Evolutionary conservation across 2,888 invertebrate species (phyloP), one percentile per base, ranked within the genome.

Genomic region (Rhamphomyia laevipes): DNA sequence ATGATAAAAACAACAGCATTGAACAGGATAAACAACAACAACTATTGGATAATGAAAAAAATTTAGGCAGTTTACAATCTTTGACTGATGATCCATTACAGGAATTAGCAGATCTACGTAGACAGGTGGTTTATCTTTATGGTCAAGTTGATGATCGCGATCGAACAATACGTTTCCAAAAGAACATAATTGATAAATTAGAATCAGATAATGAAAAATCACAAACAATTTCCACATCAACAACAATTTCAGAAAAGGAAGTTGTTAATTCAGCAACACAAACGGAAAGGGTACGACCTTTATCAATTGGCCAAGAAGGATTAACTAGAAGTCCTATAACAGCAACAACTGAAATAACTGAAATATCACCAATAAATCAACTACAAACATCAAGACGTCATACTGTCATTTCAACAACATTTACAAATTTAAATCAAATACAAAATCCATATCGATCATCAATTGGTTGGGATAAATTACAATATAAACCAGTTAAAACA

Each of bases 61-160:
- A 63, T 59, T 63, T 71, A 75, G 69, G 63, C 58, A 74, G 78
- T 65, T 70, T 76, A 63, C 74, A 77, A 63, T 75, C 77, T 63
- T 76, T 69, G 44, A 65, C 64, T 45, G 70, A 72, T 62, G 70
- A 78, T 65, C 77, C 76, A 61, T 73, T 77, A 63, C 77, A 78
- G 70, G 86, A 87, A 71, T 74, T 87, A 70, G 77, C 82, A 37
- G 88, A 88, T 72, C 77, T 89, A 71, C 78, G 84, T 56, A 78
- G 87, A 60, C 88, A 89, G 74, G 84, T 87, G 64, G 75, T 86
- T 67, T 86, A 84, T 71, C 75, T 87, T 67, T 68, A 83, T 76
- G 78, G 88, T 61, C 89, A 91, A 75, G 72, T 90, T 62, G 89
- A 91, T 66, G 90, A 92, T 69, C 84, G 84, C 63, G 89, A 91